Evolutionary conservation across 2,888 invertebrate genomes (phyloP), one percentile per base, ranked within the genome.

Genomic region (Eurytoma californica): DNA sequence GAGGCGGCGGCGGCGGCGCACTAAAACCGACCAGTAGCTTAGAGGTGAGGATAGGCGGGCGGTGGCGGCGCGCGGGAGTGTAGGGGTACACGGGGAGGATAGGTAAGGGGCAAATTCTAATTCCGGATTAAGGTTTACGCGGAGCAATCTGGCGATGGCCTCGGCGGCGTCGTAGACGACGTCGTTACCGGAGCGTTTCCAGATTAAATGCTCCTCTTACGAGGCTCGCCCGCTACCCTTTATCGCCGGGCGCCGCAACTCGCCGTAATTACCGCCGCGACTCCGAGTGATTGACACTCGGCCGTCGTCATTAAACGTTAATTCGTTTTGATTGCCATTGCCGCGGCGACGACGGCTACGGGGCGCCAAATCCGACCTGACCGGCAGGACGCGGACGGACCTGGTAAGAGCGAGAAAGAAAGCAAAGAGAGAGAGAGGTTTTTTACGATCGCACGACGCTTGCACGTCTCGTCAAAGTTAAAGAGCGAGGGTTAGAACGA

Each of bases 121-220:
- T 86, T 85, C 81, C 79, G 85, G 84, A 87, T 87, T 85, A 86
- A 87, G 83, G 85, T 87, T 87, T 85, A 86, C 82, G 84, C 80
- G 66, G 78, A 79, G 80, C 83, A 86, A 84, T 83, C 83, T 84
- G 82, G 77, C 76, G 83, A 85, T 84, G 80, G 81, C 77, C 82
- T 28, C 53, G 72, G 63, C 72, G 76, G 73, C 72, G 70, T 66
- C 65, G 67, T 47, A 74, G 83, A 82, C 83, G 84, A 84, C 82
- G 85, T 86, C 85, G 84, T 87, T 86, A 85, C 85, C 84, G 82
- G 77, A 82, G 83, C 84, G 83, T 84, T 85, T 86, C 86, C 86
- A 85, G 87, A 87, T 87, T 85, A 86, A 87, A 84, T 84, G 83
- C 73, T 82, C 82, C 83, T 82, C 82, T 84, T 83, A 82, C 81